Evolutionary conservation across 2,888 invertebrate genomes (phyloP).

Genomic region (Andrena chrysosceles): DNA sequence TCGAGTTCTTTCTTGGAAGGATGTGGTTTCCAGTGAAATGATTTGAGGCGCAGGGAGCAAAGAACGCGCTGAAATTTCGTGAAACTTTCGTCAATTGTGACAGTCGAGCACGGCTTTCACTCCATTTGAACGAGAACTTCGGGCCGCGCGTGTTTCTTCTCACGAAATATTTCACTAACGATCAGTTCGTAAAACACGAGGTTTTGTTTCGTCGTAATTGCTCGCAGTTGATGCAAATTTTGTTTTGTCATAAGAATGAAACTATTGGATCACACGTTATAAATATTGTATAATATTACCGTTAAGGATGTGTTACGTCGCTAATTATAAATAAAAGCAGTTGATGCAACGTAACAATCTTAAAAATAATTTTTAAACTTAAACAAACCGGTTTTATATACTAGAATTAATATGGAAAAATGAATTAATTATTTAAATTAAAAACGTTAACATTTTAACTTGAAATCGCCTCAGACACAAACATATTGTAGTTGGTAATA

Average conservation of each 20-base stretch:
- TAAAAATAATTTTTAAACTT: no score
- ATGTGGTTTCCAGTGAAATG: background rate
- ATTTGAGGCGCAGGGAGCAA: constrained; percentile 25
- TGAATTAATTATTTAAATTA: no score
- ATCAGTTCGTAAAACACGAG: background rate
- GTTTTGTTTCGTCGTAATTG: background rate
- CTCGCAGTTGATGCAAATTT: background rate
- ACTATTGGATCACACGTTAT: background rate
- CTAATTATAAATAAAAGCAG: no score
- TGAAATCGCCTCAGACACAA: no score
- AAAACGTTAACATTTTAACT: no score
- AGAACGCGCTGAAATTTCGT: constrained; percentile 48
- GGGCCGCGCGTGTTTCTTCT: constrained; percentile 28
- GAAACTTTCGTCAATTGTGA: constrained; percentile 39
- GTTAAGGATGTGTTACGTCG: no score
- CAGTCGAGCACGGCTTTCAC: constrained; percentile 60
- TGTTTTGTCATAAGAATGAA: background rate
- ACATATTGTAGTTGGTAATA: no score
- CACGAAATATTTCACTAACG: constrained; percentile 24
- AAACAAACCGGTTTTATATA: no score
- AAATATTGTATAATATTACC: no score
- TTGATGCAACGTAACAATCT: no score
- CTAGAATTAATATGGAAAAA: no score
- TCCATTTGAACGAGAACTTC: constrained; percentile 48
- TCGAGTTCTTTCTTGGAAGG: background rate